phyloP scores from a whole-genome alignment of 2,797 vertebrate genomes.

The Lepus townsendii region DNA sequence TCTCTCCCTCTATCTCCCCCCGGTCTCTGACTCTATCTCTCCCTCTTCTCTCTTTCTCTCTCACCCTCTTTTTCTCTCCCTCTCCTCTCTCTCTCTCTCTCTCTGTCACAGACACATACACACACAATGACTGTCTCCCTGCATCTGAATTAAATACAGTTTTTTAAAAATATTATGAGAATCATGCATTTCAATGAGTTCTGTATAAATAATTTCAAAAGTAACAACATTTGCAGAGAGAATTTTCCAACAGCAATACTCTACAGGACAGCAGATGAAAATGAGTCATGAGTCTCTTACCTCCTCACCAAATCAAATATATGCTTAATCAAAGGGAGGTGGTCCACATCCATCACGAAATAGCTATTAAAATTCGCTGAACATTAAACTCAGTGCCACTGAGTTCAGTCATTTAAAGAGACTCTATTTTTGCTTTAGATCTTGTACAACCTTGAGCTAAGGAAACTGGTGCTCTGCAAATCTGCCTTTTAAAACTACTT shows the following conservation, averaged over 20 bases:
- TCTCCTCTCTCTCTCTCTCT: too few species aligned
- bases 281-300: neutral
- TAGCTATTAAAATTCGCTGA: neutral
- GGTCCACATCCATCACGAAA: neutral
- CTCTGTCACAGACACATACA: too few species aligned
- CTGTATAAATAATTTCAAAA: conserved; percentile 7
- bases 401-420: neutral
- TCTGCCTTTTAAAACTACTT: conserved; percentile 67
- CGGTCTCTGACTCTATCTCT: too few species aligned
- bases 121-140: too few species aligned
- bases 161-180: neutral
- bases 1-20: too few species aligned
- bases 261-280: neutral
- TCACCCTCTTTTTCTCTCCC: too few species aligned
- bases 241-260: neutral
- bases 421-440: conserved; percentile 60
- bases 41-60: too few species aligned
- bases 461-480: conserved; percentile 56
- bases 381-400: conserved; percentile 37
- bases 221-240: neutral
- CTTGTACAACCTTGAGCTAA: conserved; percentile 24
- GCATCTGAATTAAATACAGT: too few species aligned
- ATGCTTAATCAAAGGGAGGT: neutral
- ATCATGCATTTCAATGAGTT: neutral
- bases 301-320: neutral